These are phyloP conservation scores for Clivina fossor DNA, from an alignment of 2,888 invertebrate genomes.

Conservation along the genomic window DNA sequence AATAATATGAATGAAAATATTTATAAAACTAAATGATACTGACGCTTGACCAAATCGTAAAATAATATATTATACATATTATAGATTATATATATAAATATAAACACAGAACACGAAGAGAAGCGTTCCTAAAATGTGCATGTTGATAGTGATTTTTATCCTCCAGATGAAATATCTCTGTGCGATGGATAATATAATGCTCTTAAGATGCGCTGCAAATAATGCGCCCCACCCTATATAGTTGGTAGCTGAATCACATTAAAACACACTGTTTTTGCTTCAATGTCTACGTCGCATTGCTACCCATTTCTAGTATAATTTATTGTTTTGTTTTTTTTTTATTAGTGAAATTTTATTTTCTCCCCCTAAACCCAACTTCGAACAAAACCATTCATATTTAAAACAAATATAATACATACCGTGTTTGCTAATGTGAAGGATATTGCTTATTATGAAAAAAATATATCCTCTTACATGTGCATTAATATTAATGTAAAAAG, in stretches of 20 bases:
- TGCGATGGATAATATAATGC: no score
- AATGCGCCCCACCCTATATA: no score
- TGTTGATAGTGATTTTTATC: background rate
- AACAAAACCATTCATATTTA: background rate
- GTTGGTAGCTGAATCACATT: no score
- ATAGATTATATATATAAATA: no score
- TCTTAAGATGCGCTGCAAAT: no score
- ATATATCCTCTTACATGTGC: background rate
- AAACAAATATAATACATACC: background rate
- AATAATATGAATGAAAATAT: no score
- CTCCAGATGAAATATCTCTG: no score
- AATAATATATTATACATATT: no score
- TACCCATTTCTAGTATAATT: background rate
- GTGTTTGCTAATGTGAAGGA: conserved; percentile 2
- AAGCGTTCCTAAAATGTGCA: background rate
- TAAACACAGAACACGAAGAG: background rate
- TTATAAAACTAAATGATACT: no score
- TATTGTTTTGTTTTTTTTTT: background rate
- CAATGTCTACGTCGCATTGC: background rate
- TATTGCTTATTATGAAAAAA: background rate
- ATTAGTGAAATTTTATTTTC: background rate
- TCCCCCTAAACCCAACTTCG: background rate
- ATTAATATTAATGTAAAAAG: background rate
- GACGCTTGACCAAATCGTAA: no score
- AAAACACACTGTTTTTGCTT: no score